Evolutionary conservation across 2,888 invertebrate species (phyloP).

Genomic region (Phyllotreta cruciferae): DNA sequence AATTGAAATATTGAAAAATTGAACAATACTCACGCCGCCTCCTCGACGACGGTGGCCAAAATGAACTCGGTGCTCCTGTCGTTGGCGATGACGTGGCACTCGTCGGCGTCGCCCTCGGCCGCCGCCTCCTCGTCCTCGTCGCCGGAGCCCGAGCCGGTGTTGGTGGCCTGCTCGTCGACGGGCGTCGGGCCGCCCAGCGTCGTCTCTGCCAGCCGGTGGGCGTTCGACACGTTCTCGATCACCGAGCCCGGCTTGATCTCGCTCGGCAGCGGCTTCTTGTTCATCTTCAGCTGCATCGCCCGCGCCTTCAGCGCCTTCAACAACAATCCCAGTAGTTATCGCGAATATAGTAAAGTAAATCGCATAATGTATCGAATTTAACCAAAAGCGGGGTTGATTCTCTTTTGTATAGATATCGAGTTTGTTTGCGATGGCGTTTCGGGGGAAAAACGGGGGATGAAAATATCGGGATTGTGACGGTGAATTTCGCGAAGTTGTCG

Average conservation of each 20-base stretch:
- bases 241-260: constrained; percentile 80
- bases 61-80: constrained; percentile 92
- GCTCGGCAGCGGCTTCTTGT: constrained; percentile 78
- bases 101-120: constrained; percentile 61
- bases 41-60: constrained; percentile 86
- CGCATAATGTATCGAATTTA: neutral
- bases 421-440: constrained; percentile 1
- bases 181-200: constrained; percentile 70
- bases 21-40: constrained; percentile 85
- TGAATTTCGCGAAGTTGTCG: constrained; percentile 6
- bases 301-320: constrained; percentile 82
- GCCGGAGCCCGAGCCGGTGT: constrained; percentile 88
- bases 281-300: constrained; percentile 82
- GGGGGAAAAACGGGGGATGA: constrained; percentile 6
- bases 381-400: neutral
- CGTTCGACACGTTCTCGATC: constrained; percentile 89
- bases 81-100: constrained; percentile 87
- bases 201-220: constrained; percentile 81
- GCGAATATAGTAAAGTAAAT: too few relatives aligned
- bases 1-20: too few relatives aligned
- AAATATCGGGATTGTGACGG: neutral
- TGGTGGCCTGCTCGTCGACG: constrained; percentile 83
- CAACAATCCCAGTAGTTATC: too few relatives aligned
- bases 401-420: neutral
- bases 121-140: constrained; percentile 81